Base-by-base conservation (phyloP, 2,113 vertebrate genomes). In the Melanostigma gelatinosum region DNA sequence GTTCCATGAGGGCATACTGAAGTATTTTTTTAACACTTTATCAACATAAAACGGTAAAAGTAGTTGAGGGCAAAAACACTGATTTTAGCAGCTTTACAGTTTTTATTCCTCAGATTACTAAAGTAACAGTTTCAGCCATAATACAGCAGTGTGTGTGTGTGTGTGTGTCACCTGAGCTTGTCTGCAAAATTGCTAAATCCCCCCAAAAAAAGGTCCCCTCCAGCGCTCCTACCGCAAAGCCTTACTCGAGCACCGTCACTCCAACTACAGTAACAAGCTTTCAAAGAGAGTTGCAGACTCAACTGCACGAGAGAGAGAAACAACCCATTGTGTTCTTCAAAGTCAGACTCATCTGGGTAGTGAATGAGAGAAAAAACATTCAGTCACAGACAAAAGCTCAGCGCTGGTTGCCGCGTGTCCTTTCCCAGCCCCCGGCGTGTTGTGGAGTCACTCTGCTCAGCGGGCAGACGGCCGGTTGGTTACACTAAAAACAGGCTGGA, bases 361-460 rank as follows among this genome's bases (percentile, higher is more conserved):
- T 24, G 44, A 52, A 55, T 22, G 40, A 44, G 54, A 42, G 57
- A 34, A 34, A 34, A 72, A 63, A 73, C 2, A 1, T 24, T 50
- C n/a, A 48, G 50, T 27, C n/a, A 9, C 22, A 60, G 55, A 72
- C 46, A 38, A 50, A 34, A 9, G 77, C 77, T 55, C 36, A 48
- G 29, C 44, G 15, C 13, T 8, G 65, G 12, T 58, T 29, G 54
- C 32, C 4, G n/a, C 11, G 72, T 55, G 57, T 38, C 54, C 65
- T 75, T 70, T 55, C 48, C 50, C 40, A 44, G 22, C 54, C 58
- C 20, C 3, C 0, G 7, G 36, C 29, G 3, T 70, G 78, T 76
- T 83, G 66, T 42, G 74, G 48, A 87, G 77, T 60, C 75, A 62
- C 66, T 86, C 57, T 62, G 62, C 85, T 76, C 36, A 76, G 84